Base-by-base conservation (phyloP, 2,797 vertebrate species). In the Pseudotriccus pelzelni region DNA sequence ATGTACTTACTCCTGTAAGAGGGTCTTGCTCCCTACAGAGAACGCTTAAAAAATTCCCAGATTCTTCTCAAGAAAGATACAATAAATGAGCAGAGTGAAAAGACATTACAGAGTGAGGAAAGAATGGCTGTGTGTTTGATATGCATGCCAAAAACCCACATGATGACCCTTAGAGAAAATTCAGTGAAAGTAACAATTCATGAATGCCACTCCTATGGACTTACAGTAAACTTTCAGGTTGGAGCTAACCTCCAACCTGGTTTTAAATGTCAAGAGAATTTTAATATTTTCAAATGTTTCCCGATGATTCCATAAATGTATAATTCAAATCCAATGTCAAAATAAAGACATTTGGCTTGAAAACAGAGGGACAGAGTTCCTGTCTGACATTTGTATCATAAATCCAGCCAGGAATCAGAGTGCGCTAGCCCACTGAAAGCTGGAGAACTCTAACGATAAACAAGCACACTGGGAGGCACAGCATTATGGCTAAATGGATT, bases 401-500 rank as follows among this genome's bases (percentile, higher is more conserved):
- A 97, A 98, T 96, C 93, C 94, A 97, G 96, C 89, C 94, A 97
- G 94, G 72, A 97, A 97, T 97, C 89, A 84, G 89, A 96, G 64
- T 86, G 77, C 84, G 93, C 89, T 93, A 94, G 77, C 36, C 76
- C 95, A 94, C 59, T 90, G 96, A 97, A 95, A 97, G 93, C 91
- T 93, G 96, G 81, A 93, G 87, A 95, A 93, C 24, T 95, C 95
- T 97, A 82, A 96, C 92, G 95, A 98, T 97, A 97, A 97, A 97
- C 94, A 97, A 95, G 96, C 73, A 22, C 95, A 82, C 89, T 97
- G 97, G 97, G 97, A 98, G 96, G 96, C 92, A 96, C 66, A 78
- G 94, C 81, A 95, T 98, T 97, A 97, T 97, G 93, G 41, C 95
- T 98, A 97, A 98, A 96, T 97, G 93, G 97, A 97, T 98, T 98